phyloP scores from a whole-genome alignment of 2,797 vertebrate species.

The Furcifer pardalis region DNA sequence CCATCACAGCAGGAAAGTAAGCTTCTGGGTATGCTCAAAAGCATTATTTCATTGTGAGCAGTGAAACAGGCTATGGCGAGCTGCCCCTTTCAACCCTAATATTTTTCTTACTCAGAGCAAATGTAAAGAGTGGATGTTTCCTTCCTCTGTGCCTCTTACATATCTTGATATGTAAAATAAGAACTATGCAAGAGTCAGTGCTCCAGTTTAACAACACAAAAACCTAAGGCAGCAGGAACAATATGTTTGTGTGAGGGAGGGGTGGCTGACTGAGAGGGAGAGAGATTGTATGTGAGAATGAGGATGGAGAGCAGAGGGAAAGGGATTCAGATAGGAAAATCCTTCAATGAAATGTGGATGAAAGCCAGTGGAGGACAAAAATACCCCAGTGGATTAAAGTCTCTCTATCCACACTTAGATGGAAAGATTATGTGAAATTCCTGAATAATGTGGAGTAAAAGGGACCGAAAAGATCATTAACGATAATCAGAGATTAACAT shows the following conservation, averaged over 20 bases:
- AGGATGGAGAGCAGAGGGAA: accelerated
- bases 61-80: too few species aligned
- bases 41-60: too few species aligned
- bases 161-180: neutral
- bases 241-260: neutral
- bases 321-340: neutral
- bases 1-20: neutral
- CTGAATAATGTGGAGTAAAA: constrained; percentile 61
- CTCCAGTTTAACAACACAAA: neutral
- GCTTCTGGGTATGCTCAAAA: neutral
- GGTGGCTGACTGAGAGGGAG: too few species aligned
- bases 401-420: constrained; percentile 36
- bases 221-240: neutral
- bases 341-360: constrained; percentile 29
- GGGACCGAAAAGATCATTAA: constrained; percentile 63
- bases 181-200: neutral
- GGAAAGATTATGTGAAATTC: constrained; percentile 56
- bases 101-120: too few species aligned
- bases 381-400: constrained; percentile 43
- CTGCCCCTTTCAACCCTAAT: too few species aligned
- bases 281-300: neutral
- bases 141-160: neutral
- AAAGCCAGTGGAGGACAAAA: constrained; percentile 34
- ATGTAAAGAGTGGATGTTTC: too few species aligned
- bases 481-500: constrained; percentile 66